Percentiles rank a stretch among this genome's conserved stretches.
These are phyloP conservation scores for Drosophila watanabei DNA, from an alignment of 1,140 invertebrate species.

Conservation along the genomic window DNA sequence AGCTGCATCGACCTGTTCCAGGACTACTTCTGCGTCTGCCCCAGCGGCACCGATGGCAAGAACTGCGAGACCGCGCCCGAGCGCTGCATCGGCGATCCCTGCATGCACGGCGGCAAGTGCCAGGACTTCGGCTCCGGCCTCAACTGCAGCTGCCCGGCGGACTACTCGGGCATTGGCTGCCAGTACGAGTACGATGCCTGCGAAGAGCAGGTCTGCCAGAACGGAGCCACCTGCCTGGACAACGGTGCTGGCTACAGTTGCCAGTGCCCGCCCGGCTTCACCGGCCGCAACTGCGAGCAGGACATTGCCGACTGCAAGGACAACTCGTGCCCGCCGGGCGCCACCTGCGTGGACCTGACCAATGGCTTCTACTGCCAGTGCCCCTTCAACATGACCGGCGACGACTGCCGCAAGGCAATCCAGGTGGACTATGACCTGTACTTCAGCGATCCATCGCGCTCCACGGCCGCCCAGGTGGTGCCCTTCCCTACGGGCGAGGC, in stretches of 20 bases:
- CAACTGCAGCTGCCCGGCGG: slow-evolving; percentile 95
- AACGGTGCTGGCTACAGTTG: slow-evolving; percentile 94
- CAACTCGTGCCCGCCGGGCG: slow-evolving; percentile 96
- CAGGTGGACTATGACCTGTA: slow-evolving; percentile 98
- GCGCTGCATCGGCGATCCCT: slow-evolving; percentile 97
- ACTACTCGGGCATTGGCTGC: slow-evolving; percentile 95
- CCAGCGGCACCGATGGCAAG: slow-evolving; percentile 97
- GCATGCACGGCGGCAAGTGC: slow-evolving; percentile 97
- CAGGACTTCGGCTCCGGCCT: slow-evolving; percentile 97
- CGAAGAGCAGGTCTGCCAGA: slow-evolving; percentile 94
- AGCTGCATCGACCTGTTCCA: slow-evolving; percentile 96
- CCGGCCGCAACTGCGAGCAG: slow-evolving; percentile 95
- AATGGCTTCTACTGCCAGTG: slow-evolving; percentile 97
- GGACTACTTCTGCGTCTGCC: slow-evolving; percentile 99
- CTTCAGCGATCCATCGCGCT: slow-evolving; percentile 95
- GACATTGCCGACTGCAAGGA: slow-evolving; percentile 97
- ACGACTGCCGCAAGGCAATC: slow-evolving; percentile 98
- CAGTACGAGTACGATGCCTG: slow-evolving; percentile 98
- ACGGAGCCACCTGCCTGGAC: slow-evolving; percentile 96
- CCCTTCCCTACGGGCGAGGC: slow-evolving; percentile 93
- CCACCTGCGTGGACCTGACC: slow-evolving; percentile 97
- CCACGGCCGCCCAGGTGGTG: slow-evolving; percentile 95
- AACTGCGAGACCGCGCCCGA: slow-evolving; percentile 98
- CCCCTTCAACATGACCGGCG: slow-evolving; percentile 97
- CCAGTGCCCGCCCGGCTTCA: slow-evolving; percentile 93